phyloP scores from a whole-genome alignment of 2,113 vertebrate species.

The Anser cygnoides region DNA sequence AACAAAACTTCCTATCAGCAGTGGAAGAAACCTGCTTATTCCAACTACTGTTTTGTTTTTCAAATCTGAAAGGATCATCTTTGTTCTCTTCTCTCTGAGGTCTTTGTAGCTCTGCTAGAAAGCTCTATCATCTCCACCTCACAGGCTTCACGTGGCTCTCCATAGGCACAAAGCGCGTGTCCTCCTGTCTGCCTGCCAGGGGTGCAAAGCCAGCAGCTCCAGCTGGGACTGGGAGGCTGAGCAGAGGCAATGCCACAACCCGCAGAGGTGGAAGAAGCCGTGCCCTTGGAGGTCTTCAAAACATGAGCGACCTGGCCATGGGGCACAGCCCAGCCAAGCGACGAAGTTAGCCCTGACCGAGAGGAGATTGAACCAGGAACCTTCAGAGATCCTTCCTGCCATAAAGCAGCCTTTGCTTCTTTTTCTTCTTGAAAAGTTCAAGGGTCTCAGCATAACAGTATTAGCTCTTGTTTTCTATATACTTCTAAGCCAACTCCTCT shows the following conservation, averaged over 20 bases:
- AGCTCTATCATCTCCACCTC: neutral
- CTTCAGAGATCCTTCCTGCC: neutral
- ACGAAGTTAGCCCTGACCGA: neutral
- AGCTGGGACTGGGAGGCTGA: neutral
- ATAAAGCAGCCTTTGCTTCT: neutral
- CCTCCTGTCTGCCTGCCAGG: neutral
- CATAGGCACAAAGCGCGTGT: neutral
- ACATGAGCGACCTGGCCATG: neutral
- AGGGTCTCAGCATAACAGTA: neutral
- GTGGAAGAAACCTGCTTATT: neutral
- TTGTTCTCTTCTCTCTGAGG: neutral
- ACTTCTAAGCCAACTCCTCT: neutral
- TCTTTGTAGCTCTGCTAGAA: neutral
- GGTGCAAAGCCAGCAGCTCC: neutral
- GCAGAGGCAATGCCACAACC: neutral
- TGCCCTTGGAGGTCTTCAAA: neutral
- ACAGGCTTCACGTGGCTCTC: neutral
- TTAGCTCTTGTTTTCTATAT: neutral
- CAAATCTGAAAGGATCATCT: neutral
- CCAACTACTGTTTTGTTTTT: neutral
- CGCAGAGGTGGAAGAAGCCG: accelerated
- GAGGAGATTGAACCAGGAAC: neutral
- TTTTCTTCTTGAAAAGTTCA: neutral
- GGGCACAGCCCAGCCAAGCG: neutral
- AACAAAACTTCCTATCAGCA: neutral